Conservation (phyloP, 2,113 vertebrate species). For the Crotophaga sulcirostris region DNA sequence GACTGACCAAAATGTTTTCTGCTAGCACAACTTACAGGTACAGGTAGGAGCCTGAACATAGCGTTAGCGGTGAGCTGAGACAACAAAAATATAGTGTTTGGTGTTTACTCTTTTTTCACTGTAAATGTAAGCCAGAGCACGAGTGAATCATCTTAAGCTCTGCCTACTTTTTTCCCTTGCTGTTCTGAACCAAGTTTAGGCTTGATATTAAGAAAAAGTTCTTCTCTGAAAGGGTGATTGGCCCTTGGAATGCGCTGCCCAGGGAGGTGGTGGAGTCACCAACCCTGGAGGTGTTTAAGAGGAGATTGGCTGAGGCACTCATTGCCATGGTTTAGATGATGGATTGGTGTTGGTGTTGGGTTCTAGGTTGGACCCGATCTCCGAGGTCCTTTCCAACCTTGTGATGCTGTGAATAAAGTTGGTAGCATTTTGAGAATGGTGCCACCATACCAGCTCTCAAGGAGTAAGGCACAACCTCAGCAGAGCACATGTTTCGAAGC, state of each 20-base stretch:
- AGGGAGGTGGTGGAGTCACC: no score
- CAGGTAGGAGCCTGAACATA: not conserved
- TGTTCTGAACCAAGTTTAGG: no score
- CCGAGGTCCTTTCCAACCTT: no score
- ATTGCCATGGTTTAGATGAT: no score
- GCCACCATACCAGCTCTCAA: not conserved
- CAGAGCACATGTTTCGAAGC: accelerated
- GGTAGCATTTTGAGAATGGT: not conserved
- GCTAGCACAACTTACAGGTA: not conserved
- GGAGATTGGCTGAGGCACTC: no score
- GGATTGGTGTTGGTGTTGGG: no score
- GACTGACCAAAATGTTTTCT: not conserved
- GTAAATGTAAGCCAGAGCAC: not conserved
- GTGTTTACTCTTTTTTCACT: not conserved
- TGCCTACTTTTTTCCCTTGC: not conserved
- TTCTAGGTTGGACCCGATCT: no score
- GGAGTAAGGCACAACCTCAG: not conserved
- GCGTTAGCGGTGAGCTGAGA: not conserved
- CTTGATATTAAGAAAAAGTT: no score
- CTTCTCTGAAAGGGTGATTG: no score
- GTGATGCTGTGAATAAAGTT: no score
- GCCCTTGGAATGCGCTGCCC: no score
- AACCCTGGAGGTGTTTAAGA: no score
- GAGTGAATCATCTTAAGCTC: not conserved
- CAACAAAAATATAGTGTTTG: not conserved